phyloP scores from a whole-genome alignment of 2,888 invertebrate genomes.

The Entomobrya proxima region DNA sequence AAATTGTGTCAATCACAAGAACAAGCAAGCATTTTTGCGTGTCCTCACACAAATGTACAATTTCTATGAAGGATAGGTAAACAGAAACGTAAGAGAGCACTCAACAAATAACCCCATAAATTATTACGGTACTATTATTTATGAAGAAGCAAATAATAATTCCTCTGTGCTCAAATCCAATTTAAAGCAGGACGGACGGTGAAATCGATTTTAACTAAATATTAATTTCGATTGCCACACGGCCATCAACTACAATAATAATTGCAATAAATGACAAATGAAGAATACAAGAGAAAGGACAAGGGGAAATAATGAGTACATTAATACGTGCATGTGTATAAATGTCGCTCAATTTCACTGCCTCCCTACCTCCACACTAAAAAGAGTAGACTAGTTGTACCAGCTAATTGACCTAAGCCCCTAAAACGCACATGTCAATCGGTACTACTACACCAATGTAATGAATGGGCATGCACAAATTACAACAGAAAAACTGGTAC shows the following conservation, averaged over 20 bases:
- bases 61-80: not conserved
- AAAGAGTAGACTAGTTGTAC: not conserved
- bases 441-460: not conserved
- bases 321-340: not conserved
- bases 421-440: not conserved
- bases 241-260: not conserved
- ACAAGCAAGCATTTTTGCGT: not conserved
- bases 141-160: not conserved
- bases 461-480: not conserved
- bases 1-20: conserved; percentile 17
- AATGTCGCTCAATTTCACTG: not conserved
- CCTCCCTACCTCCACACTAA: not conserved
- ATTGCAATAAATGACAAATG: not conserved
- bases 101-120: conserved; percentile 8
- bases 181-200: not conserved
- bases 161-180: not conserved
- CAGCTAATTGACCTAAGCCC: conserved; percentile 19
- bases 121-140: conserved; percentile 5
- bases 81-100: conserved; percentile 7
- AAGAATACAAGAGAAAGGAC: not conserved
- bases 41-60: not conserved
- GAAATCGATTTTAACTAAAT: conserved; percentile 27
- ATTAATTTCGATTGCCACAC: not conserved
- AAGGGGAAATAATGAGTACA: not conserved
- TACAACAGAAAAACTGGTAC: conserved; percentile 9